Evolutionary conservation across 2,113 vertebrate species (phyloP).

Genomic region (Gymnogyps californianus): DNA sequence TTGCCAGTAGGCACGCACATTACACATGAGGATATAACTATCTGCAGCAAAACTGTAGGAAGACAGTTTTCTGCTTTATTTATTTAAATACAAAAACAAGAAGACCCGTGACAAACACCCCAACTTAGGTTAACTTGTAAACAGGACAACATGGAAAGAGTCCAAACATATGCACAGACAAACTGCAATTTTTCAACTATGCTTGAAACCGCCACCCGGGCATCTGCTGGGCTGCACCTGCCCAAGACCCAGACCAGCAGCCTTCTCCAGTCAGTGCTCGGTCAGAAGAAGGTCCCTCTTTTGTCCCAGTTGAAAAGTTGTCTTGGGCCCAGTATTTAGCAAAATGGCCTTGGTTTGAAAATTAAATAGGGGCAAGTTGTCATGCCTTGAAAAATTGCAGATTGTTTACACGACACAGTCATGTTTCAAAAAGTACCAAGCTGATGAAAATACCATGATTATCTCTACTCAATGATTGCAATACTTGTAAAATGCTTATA

Average conservation of each 20-base stretch:
- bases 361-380: conserved; percentile 14
- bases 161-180: conserved; percentile 83
- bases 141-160: conserved; percentile 88
- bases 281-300: not conserved
- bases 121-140: conserved; percentile 91
- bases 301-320: conserved; percentile 35
- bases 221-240: conserved; percentile 46
- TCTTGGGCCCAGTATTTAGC: conserved; percentile 45
- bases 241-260: not conserved
- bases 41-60: conserved; percentile 69
- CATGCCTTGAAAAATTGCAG: conserved; percentile 84
- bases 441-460: conserved; percentile 86
- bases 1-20: conserved; percentile 68
- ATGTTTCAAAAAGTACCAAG: conserved; percentile 86
- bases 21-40: conserved; percentile 80
- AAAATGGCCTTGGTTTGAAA: conserved; percentile 4
- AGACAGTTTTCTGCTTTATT: conserved; percentile 75
- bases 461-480: conserved; percentile 86
- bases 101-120: conserved; percentile 90
- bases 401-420: conserved; percentile 82
- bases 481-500: conserved; percentile 91
- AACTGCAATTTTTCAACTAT: conserved; percentile 83
- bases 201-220: conserved; percentile 28
- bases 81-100: conserved; percentile 88
- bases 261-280: not conserved